A percentile compares a stretch with the other conserved stretches of the same genome.
Evolutionary conservation across 92 coral and sea anemone genomes (phyloP).

Genomic region (Palythoa heliodiscus): DNA sequence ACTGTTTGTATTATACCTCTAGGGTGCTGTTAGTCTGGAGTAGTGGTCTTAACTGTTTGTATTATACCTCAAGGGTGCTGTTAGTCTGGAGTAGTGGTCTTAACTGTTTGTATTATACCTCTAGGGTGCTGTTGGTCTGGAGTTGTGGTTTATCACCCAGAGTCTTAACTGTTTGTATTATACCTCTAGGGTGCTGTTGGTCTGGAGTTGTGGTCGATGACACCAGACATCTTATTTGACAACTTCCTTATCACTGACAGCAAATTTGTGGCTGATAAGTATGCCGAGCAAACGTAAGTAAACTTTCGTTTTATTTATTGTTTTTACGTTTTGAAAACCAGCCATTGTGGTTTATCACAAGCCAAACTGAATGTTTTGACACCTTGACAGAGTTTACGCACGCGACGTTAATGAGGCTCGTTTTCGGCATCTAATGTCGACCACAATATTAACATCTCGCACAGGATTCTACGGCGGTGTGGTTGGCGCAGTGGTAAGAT

Average conservation of each 20-base stretch:
- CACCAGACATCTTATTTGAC: conserved; percentile 92
- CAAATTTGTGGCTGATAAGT: conserved; percentile 91
- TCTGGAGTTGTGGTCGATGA: conserved; percentile 98
- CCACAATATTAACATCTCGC: too few species aligned
- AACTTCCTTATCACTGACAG: conserved; percentile 86
- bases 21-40: conserved; percentile 96
- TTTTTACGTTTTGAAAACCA: too few species aligned
- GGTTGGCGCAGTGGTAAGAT: too few species aligned
- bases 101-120: not conserved
- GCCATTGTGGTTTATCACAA: too few species aligned
- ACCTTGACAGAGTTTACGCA: too few species aligned
- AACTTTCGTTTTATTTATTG: not conserved
- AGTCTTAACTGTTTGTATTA: not conserved
- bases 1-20: not conserved
- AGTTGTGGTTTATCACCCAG: conserved; percentile 24
- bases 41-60: too few species aligned
- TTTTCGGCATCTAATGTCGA: too few species aligned
- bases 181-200: conserved; percentile 87
- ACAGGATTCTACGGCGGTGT: too few species aligned
- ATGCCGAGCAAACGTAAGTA: conserved; percentile 85
- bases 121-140: conserved; percentile 94
- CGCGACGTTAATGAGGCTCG: too few species aligned
- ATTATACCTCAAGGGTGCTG: conserved; percentile 88
- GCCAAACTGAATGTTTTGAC: too few species aligned
- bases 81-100: conserved; percentile 74